Percentiles rank a stretch among this genome's conserved stretches.
Evolutionary conservation across 2,888 invertebrate genomes (phyloP).

Genomic region (Dinocampus coccinellae): DNA sequence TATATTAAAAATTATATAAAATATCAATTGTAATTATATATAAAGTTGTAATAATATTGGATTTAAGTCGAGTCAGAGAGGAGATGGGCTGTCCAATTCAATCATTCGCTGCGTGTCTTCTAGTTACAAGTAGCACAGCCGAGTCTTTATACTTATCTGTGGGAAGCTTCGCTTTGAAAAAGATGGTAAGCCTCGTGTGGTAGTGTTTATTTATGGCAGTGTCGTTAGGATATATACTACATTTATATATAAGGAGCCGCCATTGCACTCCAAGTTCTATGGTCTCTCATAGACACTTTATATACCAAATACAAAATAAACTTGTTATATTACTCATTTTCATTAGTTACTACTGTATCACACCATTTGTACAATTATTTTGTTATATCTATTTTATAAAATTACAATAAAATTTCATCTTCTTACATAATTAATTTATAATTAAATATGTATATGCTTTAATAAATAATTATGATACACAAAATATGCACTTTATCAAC

Average conservation of each 20-base stretch:
- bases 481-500: too few species aligned
- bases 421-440: too few species aligned
- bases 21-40: too few species aligned
- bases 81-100: slow-evolving; percentile 65
- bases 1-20: too few species aligned
- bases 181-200: slow-evolving; percentile 41
- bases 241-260: slow-evolving; percentile 58
- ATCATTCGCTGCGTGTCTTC: slow-evolving; percentile 66
- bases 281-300: slow-evolving; percentile 43
- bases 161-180: slow-evolving; percentile 27
- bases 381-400: too few species aligned
- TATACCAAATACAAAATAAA: slow-evolving; percentile 61
- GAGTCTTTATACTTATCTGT: slow-evolving; percentile 26
- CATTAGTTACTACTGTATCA: not conserved
- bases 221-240: slow-evolving; percentile 62
- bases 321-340: slow-evolving; percentile 46
- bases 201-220: slow-evolving; percentile 69
- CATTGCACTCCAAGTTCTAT: slow-evolving; percentile 58
- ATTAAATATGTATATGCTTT: too few species aligned
- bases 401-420: too few species aligned
- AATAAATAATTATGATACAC: too few species aligned
- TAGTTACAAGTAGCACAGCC: slow-evolving; percentile 56
- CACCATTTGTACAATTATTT: too few species aligned
- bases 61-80: slow-evolving; percentile 45
- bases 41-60: too few species aligned